Evolutionary conservation across 1,140 invertebrate species (phyloP).

Genomic region (Maconellicoccus hirsutus): DNA sequence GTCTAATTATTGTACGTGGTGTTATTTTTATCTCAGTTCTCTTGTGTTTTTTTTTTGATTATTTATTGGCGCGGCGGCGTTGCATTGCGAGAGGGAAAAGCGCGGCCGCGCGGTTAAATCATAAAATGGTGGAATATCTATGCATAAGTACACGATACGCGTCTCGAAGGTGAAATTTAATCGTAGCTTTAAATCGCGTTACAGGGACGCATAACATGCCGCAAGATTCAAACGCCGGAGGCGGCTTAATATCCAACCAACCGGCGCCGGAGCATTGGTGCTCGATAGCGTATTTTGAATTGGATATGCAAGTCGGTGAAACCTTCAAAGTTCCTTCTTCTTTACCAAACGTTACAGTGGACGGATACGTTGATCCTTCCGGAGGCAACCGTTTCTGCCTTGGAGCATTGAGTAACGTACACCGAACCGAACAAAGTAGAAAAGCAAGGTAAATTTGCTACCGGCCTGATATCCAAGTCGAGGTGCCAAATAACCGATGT

Average conservation of each 20-base stretch:
- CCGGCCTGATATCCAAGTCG: too few relatives aligned
- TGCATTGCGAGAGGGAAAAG: too few relatives aligned
- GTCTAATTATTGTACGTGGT: conserved; percentile 26
- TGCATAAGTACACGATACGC: too few relatives aligned
- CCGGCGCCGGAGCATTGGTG: conserved; percentile 97
- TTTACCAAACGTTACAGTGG: conserved; percentile 85
- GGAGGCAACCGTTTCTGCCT: conserved; percentile 94
- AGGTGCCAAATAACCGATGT: too few relatives aligned
- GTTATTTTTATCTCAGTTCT: neutral
- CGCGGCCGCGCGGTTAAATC: too few relatives aligned
- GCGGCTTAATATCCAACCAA: conserved; percentile 48
- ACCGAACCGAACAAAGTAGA: conserved; percentile 89
- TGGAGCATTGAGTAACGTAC: conserved; percentile 96
- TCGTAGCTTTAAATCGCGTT: neutral
- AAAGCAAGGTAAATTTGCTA: conserved; percentile 53
- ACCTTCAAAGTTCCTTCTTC: conserved; percentile 96
- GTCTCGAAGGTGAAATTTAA: too few relatives aligned
- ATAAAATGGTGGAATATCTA: too few relatives aligned
- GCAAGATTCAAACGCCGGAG: neutral
- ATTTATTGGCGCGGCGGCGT: too few relatives aligned
- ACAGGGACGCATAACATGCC: conserved; percentile 2
- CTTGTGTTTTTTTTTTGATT: too few relatives aligned
- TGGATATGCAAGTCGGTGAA: conserved; percentile 96
- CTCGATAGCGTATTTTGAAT: conserved; percentile 96
- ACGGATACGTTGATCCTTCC: conserved; percentile 98